Conservation (phyloP, 1,140 invertebrate genomes). For the Plutomurus gul region DNA sequence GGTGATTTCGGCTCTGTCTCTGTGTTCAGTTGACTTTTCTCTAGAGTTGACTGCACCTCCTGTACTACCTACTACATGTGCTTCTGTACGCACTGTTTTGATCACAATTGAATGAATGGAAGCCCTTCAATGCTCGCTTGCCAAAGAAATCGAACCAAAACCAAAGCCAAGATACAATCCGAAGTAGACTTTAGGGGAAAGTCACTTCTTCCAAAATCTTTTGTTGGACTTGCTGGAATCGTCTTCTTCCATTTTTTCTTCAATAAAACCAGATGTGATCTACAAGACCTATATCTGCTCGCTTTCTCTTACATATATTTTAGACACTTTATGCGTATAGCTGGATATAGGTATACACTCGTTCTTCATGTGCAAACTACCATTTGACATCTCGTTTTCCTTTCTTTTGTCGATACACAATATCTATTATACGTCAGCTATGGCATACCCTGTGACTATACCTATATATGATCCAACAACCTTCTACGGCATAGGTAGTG, state of each 20-base stretch:
- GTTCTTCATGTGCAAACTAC: slow-evolving; percentile 17
- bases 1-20: not conserved
- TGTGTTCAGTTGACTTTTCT: not conserved
- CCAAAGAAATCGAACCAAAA: slow-evolving; percentile 25
- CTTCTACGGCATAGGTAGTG: no score
- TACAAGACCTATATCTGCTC: not conserved
- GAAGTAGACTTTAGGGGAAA: slow-evolving; percentile 27
- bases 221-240: slow-evolving; percentile 25
- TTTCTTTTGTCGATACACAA: not conserved
- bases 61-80: slow-evolving; percentile 23
- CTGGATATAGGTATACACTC: not conserved
- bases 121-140: slow-evolving; percentile 3
- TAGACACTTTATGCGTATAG: not conserved
- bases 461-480: no score
- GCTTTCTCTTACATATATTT: not conserved
- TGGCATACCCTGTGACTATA: no score
- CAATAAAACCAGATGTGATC: slow-evolving; percentile 29
- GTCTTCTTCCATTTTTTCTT: slow-evolving; percentile 29
- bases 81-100: slow-evolving; percentile 25
- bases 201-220: slow-evolving; percentile 20
- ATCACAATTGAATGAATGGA: slow-evolving; percentile 27
- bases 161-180: slow-evolving; percentile 20
- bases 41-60: no score
- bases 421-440: slow-evolving; percentile 26
- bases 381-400: slow-evolving; percentile 10